phyloP scores from a whole-genome alignment of 2,113 vertebrate genomes.

The Vanacampus margaritifer region DNA sequence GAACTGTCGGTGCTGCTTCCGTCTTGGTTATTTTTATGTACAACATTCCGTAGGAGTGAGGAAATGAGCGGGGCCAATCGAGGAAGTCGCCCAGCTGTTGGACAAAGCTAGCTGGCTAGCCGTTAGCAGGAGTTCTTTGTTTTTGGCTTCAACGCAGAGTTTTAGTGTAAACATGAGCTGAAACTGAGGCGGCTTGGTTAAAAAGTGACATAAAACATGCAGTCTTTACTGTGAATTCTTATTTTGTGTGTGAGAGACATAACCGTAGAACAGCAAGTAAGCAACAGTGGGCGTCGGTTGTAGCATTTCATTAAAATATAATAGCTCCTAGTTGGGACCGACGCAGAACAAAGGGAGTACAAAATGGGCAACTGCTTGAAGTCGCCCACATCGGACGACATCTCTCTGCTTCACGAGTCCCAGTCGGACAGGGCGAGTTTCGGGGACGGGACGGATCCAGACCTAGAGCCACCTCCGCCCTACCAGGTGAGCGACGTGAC shows the following conservation, averaged over 20 bases:
- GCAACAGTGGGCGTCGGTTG: conserved; percentile 39
- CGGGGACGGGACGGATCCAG: conserved; percentile 85
- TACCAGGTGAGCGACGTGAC: conserved; percentile 78
- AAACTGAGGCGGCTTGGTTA: conserved; percentile 2
- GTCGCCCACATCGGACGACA: conserved; percentile 90
- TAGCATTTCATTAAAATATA: conserved; percentile 7
- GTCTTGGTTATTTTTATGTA: conserved; percentile 9
- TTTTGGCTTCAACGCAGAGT: conserved; percentile 40
- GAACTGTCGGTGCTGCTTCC: not conserved
- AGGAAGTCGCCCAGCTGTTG: conserved; percentile 50
- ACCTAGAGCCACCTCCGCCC: conserved; percentile 89
- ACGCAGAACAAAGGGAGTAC: conserved; percentile 7
- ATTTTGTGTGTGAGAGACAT: conserved; percentile 6
- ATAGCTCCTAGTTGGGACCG: conserved; percentile 12
- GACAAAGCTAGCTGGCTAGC: conserved; percentile 52
- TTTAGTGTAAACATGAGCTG: conserved; percentile 34
- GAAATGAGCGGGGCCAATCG: conserved; percentile 39
- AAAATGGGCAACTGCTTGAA: conserved; percentile 92
- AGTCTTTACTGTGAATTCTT: conserved; percentile 5
- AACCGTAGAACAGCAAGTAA: conserved; percentile 5
- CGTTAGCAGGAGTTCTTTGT: conserved; percentile 61
- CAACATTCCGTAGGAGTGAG: conserved; percentile 9
- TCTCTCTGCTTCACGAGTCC: conserved; percentile 89
- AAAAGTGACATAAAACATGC: conserved; percentile 12
- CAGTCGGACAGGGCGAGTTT: conserved; percentile 89